Conservation (phyloP, 1,140 invertebrate genomes). For the Aphis gossypii region DNA sequence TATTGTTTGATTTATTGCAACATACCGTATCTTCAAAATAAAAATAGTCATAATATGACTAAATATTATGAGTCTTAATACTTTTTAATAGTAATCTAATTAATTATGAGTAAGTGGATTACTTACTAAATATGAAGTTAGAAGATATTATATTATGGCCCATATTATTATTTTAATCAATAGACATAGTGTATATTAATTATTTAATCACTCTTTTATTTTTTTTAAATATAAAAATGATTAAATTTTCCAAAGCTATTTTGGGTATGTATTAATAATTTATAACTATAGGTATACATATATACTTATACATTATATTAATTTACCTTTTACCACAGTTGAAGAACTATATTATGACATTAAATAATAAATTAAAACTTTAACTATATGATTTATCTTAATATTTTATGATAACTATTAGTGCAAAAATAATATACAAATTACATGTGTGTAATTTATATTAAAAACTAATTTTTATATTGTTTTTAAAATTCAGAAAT, state of each 20-base stretch:
- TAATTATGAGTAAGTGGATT: not conserved
- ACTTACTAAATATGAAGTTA: not conserved
- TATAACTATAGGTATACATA: not conserved
- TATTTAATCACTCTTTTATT: not conserved
- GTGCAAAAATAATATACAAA: not conserved
- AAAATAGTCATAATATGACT: not conserved
- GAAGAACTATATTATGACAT: not conserved
- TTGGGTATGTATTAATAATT: not conserved
- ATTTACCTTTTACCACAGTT: not conserved
- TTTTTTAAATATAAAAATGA: not conserved
- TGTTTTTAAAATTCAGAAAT: constrained; percentile 49
- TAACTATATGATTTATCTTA: not conserved
- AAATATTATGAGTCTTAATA: not conserved
- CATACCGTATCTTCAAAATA: not conserved
- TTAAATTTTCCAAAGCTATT: constrained; percentile 23
- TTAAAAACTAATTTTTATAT: not conserved
- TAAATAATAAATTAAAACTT: not conserved
- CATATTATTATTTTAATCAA: not conserved
- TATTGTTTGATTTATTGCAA: constrained; percentile 29
- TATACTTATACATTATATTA: not conserved
- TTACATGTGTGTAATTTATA: not conserved
- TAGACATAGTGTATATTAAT: not conserved
- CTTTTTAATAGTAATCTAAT: not conserved
- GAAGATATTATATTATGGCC: not conserved
- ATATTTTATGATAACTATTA: not conserved